Evolutionary conservation across 2,888 invertebrate species (phyloP).

Genomic region (Apamea anceps): DNA sequence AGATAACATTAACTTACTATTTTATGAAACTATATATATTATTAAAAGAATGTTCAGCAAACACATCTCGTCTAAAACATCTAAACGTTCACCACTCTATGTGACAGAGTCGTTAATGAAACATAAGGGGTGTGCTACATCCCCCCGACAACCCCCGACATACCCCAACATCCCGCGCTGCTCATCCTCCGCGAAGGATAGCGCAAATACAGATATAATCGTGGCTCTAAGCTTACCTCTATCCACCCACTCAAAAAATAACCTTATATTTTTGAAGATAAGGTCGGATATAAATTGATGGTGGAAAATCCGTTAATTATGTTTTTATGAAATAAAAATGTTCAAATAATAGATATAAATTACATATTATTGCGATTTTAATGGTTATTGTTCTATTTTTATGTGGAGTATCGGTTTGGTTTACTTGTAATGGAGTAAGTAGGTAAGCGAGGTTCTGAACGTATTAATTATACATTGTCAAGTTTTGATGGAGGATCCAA

Average conservation of each 20-base stretch:
- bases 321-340: constrained; percentile 56
- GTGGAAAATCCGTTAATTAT: constrained; percentile 15
- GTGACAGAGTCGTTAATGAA: constrained; percentile 86
- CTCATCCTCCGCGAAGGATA: constrained; percentile 77
- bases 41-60: background rate
- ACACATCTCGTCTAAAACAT: constrained; percentile 44
- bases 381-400: constrained; percentile 48
- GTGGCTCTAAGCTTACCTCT: constrained; percentile 64
- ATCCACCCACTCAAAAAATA: constrained; percentile 32
- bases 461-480: background rate
- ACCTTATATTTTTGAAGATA: background rate
- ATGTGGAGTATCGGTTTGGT: constrained; percentile 19
- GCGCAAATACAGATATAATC: constrained; percentile 82
- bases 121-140: constrained; percentile 88
- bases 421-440: constrained; percentile 2
- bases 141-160: constrained; percentile 75
- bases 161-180: constrained; percentile 77
- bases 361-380: constrained; percentile 52
- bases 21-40: background rate
- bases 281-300: background rate
- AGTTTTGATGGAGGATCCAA: background rate
- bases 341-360: constrained; percentile 58
- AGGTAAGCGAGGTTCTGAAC: background rate
- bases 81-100: constrained; percentile 72
- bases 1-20: too few relatives aligned